A percentile compares a stretch with the other conserved stretches of the same genome.
phyloP scores from a whole-genome alignment of 2,888 invertebrate genomes.

The Hoplodrina blanda region DNA sequence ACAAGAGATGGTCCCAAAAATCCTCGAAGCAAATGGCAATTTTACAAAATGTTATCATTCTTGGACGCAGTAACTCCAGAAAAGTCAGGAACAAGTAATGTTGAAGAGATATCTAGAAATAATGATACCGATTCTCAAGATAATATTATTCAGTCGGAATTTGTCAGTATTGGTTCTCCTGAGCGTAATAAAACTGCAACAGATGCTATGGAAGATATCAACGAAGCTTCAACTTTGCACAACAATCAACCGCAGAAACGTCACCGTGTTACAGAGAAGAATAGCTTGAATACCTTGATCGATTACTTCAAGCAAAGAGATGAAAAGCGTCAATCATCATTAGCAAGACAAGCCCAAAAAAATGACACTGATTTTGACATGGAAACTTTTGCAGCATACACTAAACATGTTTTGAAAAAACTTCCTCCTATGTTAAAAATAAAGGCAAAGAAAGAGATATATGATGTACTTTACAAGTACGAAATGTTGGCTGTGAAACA shows the following conservation, averaged over 20 bases:
- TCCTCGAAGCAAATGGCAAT: constrained; percentile 27
- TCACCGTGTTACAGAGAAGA: background rate
- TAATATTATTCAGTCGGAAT: constrained; percentile 3
- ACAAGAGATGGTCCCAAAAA: constrained; percentile 3
- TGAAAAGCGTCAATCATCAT: background rate
- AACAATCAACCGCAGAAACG: background rate
- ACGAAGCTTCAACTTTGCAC: background rate
- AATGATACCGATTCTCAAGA: constrained; percentile 18
- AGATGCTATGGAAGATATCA: background rate
- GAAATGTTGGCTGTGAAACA: constrained; percentile 14
- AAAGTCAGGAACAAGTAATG: background rate
- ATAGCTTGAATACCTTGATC: constrained; percentile 9
- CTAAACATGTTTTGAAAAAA: constrained; percentile 18
- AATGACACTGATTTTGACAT: background rate
- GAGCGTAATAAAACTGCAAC: background rate
- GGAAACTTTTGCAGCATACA: constrained; percentile 8
- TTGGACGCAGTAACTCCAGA: constrained; percentile 13
- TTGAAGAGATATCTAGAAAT: constrained; percentile 6
- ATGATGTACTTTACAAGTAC: constrained; percentile 13
- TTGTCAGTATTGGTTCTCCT: background rate
- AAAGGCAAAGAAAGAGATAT: constrained; percentile 20
- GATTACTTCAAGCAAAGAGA: constrained; percentile 23
- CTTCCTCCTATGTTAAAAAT: constrained; percentile 18
- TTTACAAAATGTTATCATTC: constrained; percentile 21
- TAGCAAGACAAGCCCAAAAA: background rate